Base-by-base conservation (phyloP, 2,888 invertebrate species). In the Mimas tiliae region DNA sequence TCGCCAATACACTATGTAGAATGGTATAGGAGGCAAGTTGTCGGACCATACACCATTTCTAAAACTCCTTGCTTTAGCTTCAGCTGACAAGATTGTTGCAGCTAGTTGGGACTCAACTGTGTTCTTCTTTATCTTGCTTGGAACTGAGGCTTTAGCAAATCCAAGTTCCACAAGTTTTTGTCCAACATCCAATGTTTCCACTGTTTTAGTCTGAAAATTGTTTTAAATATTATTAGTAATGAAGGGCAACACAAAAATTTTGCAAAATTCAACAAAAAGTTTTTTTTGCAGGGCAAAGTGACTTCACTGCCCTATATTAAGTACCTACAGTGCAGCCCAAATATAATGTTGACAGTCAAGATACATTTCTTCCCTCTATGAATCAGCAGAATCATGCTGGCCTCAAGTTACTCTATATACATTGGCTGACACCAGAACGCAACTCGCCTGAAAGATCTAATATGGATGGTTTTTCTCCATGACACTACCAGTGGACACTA, bases 11-110 rank as follows among this genome's bases (percentile, higher is more conserved):
- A 86, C 74, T 9, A 89, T 73, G 73, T 93, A 90, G 0, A 78
- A 3, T 0, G 93, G 93, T 34, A 91, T 68, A 3, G 92, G 92
- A 9, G 93, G 92, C 2, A 93, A 84, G n/a, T 72, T 77, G 7
- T 94, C 90, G 6, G 87, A 89, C 94, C 94, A 94, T 62, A 93
- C 84, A 4, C 94, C 94, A 71, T 90, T 88, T 11, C 94, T 82
- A 65, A 80, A 85, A 50, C 76, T 85, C 67, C 87, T 91, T 8
- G 94, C 94, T 19, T 72, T 79, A n/a, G 82, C 81, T 72, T 94
- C 91, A 2, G 94, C 94, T 63, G 86, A 86, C 51, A 92, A 68
- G 38, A 94, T 75, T 0, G 72, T 81, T 7, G 90, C 89, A 6
- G 89, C 91, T 65, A 92, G 71, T 78, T 88, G 81, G 68, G 89